phyloP scores from a whole-genome alignment of 2,797 vertebrate genomes.

The Mus spretus region DNA sequence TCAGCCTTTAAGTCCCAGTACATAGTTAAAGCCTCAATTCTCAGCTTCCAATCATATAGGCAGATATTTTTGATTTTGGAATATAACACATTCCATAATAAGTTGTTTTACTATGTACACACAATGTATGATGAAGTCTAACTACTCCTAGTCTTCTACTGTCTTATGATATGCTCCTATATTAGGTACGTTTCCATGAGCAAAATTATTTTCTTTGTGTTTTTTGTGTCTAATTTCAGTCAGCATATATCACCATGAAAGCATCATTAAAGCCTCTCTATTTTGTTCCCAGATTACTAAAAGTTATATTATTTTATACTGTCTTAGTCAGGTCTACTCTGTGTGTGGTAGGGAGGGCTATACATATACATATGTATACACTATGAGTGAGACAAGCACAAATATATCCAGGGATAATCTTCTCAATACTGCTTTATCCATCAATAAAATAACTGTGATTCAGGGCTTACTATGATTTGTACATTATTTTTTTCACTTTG shows the following conservation, averaged over 20 bases:
- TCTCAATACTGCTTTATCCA: not conserved
- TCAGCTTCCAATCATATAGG: not conserved
- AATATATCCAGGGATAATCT: not conserved
- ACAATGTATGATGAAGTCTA: not conserved
- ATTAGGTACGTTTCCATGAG: not conserved
- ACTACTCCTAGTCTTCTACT: not conserved
- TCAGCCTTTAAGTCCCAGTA: constrained; percentile 20
- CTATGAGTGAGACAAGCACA: not conserved
- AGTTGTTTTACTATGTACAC: constrained; percentile 66
- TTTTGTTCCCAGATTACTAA: not conserved
- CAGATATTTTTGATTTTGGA: constrained; percentile 50
- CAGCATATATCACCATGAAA: constrained; percentile 11
- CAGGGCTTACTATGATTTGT: not conserved
- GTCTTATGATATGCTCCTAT: not conserved
- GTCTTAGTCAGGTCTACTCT: not conserved
- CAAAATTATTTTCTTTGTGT: not conserved
- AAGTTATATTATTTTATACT: not conserved
- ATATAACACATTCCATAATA: constrained; percentile 48
- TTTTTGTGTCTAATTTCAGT: not conserved
- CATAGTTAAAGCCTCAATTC: constrained; percentile 14
- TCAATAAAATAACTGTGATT: not conserved
- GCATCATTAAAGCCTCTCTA: not conserved
- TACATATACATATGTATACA: not conserved
- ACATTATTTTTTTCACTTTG: not conserved
- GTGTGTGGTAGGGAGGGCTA: no score